phyloP scores from a whole-genome alignment of 2,113 vertebrate species.

The Passer domesticus region DNA sequence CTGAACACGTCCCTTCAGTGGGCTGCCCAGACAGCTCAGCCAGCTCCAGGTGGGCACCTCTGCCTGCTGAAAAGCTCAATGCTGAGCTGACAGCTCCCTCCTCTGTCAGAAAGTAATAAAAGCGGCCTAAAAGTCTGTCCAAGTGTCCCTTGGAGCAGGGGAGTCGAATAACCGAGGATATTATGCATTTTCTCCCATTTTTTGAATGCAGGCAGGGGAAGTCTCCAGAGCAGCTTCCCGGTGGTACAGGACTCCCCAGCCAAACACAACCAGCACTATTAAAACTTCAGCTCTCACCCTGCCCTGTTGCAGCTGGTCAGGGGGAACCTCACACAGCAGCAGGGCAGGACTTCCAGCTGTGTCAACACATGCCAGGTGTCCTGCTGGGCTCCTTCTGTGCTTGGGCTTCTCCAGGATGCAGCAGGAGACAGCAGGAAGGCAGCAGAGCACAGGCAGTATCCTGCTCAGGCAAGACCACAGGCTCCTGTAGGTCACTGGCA shows the following conservation, averaged over 20 bases:
- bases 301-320: neutral
- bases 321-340: neutral
- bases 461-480: neutral
- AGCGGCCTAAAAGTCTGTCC: neutral
- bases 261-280: neutral
- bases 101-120: conserved; percentile 11
- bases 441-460: neutral
- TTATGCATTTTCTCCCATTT: neutral
- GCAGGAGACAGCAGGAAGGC: neutral
- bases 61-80: neutral
- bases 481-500: neutral
- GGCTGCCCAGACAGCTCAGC: neutral
- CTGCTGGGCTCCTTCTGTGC: neutral
- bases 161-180: accelerated
- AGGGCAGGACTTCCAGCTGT: neutral
- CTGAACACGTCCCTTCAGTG: neutral
- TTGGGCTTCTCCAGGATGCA: neutral
- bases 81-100: conserved; percentile 45
- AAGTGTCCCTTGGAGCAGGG: neutral
- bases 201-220: neutral
- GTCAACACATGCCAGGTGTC: neutral
- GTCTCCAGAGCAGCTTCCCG: neutral
- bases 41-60: neutral
- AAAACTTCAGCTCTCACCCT: neutral
- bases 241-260: neutral